Evolutionary conservation across 2,888 invertebrate genomes (phyloP), one percentile per base, ranked within the genome.

Genomic region (Leptothorax acervorum): DNA sequence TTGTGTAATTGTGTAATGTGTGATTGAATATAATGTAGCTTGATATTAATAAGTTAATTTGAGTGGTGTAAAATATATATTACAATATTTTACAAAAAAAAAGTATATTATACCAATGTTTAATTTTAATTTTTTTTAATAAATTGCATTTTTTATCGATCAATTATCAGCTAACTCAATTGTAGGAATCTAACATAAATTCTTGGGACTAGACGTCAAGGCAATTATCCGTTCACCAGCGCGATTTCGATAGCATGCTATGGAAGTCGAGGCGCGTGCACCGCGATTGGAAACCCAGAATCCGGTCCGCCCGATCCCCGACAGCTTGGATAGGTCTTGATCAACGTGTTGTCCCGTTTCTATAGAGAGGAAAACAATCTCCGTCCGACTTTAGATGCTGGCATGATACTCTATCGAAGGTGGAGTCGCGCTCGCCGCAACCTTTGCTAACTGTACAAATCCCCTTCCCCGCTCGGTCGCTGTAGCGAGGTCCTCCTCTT

Each of bases 401-500:
- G 48, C 60, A 74, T 63, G 82, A 86, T 85, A 84, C 68, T 88
- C 84, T 83, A 90, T 87, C 63, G 85, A 85, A 90, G 91, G 87
- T 89, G 88, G 87, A 88, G 92, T 74, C 87, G 79, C 57, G 85
- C 62, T 87, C 70, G 76, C 75, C 76, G 83, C 88, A 87, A 86
- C 87, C 91, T 91, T 90, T 88, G 87, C 89, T 93, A 93, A 93
- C 93, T 92, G 93, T 93, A 93, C 90, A 84, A 84, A 53, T 60
- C 87, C 85, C 89, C 92, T 87, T 88, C 91, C 88, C 85, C 82
- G 68, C 82, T 83, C 82, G 83, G 68, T 73, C 85, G 83, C 82
- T 60, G 83, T 79, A 83, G 48, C 85, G 83, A 84, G 82, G 74
- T 87, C 88, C 68, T 82, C 79, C 79, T 73, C 60, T 79, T 81